Base-by-base conservation (phyloP, 92 coral and sea anemone species). In the Epizoanthus scotinus region DNA sequence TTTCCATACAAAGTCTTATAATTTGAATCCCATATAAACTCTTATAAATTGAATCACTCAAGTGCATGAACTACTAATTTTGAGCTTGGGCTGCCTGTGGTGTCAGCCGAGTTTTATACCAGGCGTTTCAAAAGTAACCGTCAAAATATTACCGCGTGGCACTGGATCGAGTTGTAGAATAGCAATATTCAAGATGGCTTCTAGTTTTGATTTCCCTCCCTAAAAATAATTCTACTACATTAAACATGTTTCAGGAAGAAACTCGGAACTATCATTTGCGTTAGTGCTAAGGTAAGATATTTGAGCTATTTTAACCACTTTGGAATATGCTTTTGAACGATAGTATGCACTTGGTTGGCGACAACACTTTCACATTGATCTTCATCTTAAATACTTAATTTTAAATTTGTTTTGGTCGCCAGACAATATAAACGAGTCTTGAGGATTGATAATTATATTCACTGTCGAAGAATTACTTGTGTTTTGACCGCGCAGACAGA, bases 161-260 rank as follows among this genome's bases (percentile, higher is more conserved):
- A 75, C 81, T 75, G 53, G 67, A 67, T 22, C 68, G 31, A 44
- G 55, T 74, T 5, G 50, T 19, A 14, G 8, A 24, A 72, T 53
- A 36, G 55, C 42, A 50, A 74, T 31, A 56, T 57, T 74, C 80
- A 74, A 74, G 21, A 75, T 75, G 81, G 81, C 81, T 63, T 59
- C 68, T 34, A 20, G 6, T 31, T 38, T 63, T 7, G 22, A 14
- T 74, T 72, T 55, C 52, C 65, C 78, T 54, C 50, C 55, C 81
- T 19, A 34, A 27, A 58, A 58, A 54, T 42, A 8, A 74, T 66
- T 34, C 40, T 1, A 31, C 40, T 31, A 8, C 3, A 56, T 17
- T n/a, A 24, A 18, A 74, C 53, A 75, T 75, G 68, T 40, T 75
- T 57, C 52, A 14, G 14, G 67, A 36, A 75, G 57, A 58, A 9